phyloP scores from a whole-genome alignment of 2,113 vertebrate species.

The Antechinus stuartii region DNA sequence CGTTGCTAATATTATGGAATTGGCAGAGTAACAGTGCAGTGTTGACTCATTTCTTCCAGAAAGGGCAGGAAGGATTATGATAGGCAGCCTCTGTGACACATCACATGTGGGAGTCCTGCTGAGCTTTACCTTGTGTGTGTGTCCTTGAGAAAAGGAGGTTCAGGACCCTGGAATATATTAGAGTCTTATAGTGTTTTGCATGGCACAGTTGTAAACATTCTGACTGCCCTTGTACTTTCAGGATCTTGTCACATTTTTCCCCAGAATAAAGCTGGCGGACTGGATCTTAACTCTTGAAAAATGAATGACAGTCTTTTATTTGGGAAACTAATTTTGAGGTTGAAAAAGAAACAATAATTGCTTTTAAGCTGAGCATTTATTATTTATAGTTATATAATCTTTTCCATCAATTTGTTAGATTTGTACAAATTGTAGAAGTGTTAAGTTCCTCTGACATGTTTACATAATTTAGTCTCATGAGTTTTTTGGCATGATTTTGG shows the following conservation, averaged over 20 bases:
- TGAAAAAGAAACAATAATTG: not conserved
- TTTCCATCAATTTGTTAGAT: not conserved
- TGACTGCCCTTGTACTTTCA: not conserved
- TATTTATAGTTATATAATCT: not conserved
- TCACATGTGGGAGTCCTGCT: not conserved
- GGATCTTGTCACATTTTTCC: not conserved
- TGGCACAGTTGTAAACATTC: not conserved
- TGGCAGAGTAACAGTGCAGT: conserved; percentile 1
- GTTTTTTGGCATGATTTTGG: not conserved
- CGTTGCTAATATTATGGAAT: not conserved
- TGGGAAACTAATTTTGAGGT: conserved; percentile 42
- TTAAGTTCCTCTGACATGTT: not conserved
- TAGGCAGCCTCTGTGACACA: not conserved
- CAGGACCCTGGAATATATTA: not conserved
- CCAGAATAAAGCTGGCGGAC: not conserved
- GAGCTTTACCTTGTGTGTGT: not conserved
- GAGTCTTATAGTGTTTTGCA: not conserved
- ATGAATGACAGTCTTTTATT: not conserved
- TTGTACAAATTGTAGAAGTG: not conserved
- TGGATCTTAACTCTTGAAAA: not conserved
- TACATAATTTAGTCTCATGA: not conserved
- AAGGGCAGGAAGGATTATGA: not conserved
- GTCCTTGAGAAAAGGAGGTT: not conserved
- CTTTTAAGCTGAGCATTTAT: not conserved
- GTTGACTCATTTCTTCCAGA: not conserved